Evolutionary conservation across 2,888 invertebrate species (phyloP), one percentile per base, ranked within the genome.

Genomic region (Lypha dubia): DNA sequence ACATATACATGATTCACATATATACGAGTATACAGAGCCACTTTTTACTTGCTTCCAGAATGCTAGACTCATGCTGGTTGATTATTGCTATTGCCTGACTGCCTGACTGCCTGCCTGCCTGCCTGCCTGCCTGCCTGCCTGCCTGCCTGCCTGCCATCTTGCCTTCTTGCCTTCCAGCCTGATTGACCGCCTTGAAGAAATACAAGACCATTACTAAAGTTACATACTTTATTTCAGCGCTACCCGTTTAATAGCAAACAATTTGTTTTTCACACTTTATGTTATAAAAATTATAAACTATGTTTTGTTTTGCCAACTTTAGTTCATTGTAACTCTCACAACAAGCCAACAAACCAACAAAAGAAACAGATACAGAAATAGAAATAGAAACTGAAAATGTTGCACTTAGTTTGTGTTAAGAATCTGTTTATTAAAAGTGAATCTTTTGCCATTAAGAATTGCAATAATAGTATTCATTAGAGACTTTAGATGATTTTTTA

Each of bases 261-360:
- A 82, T 82, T 82, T 82, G 81, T 76, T 76, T 82, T 82, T 76
- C 75, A 76, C 81, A 82, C 81, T 82, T 76, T 76, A 82, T 76
- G 81, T 79, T 73, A 58, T 79, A 79, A 73, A n/a, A 65, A 79
- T 62, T 79, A 67, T 58, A 79, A 79, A 67, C 58, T 79, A 65
- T 79, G 28, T 71, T 79, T 65, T 58, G 65, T 79, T 71, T 79
- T 56, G 35, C 63, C 46, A 62, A 63, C 63, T 70, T 58, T 9
- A 32, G 15, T 60, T 77, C 22, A 58, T 35, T 71, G 44, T 56
- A 13, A 56, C 51, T 51, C 51, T 28, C 20, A 5, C 11, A n/a
- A 53, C 53, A 71, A 41, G 17, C 71, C 71, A 68, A 35, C 15
- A 58, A 49, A 49, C n/a, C 38, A 41, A 60, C 24, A 44, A 70